phyloP scores from a whole-genome alignment of 2,113 vertebrate genomes.

The Myrmecobius fasciatus region DNA sequence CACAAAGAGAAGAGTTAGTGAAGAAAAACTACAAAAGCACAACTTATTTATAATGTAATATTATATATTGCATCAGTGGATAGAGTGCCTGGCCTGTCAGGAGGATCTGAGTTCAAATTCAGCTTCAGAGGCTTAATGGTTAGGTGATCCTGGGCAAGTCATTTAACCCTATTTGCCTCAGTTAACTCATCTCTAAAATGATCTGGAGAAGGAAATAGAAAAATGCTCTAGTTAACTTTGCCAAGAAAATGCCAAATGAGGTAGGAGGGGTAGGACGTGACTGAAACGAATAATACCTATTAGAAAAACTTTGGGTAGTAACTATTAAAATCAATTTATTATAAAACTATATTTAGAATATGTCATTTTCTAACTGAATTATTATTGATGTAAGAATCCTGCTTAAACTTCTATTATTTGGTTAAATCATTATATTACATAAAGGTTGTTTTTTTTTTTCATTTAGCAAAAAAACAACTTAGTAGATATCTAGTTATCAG shows the following conservation, averaged over 20 bases:
- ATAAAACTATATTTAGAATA: neutral
- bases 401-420: neutral
- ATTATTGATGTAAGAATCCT: neutral
- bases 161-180: neutral
- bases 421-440: neutral
- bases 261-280: neutral
- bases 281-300: neutral
- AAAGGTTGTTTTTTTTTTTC: neutral
- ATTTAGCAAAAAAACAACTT: neutral
- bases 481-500: neutral
- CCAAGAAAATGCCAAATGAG: neutral
- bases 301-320: neutral
- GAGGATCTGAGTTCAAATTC: neutral
- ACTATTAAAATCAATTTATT: neutral
- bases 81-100: neutral
- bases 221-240: neutral
- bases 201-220: neutral
- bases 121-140: neutral
- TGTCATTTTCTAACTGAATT: neutral
- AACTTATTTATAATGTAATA: neutral
- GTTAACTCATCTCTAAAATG: neutral
- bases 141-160: neutral
- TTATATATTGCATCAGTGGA: neutral
- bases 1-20: constrained; percentile 37
- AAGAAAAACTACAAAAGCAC: neutral